Evolutionary conservation across 2,113 vertebrate genomes (phyloP), one percentile per base, ranked within the genome.

Genomic region (Grallaria varia): DNA sequence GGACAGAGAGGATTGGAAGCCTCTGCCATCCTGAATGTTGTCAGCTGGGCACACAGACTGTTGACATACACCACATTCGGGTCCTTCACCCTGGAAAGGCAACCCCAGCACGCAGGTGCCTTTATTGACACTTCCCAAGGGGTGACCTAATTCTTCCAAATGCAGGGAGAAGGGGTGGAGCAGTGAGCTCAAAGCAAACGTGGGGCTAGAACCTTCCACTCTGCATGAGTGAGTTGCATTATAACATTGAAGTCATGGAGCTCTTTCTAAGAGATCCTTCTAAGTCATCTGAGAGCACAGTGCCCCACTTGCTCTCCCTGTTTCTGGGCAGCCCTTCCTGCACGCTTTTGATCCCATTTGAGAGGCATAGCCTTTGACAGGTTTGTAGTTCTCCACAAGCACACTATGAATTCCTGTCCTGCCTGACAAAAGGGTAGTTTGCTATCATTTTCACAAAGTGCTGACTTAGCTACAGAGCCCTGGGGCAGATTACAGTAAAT

Each of bases 401-500:
- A 71, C 30, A 4, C 28, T 75, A 42, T 6, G 49, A 56, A 79
- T 73, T 89, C 62, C 81, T 68, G 7, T 52, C 71, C 84, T 37
- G 42, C 78, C 62, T 69, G 67, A 45, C 44, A 55, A 75, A 40
- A 86, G 31, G 20, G 35, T 83, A 33, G 59, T 42, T 66, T 77
- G 55, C 71, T 67, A n/a, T 77, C 45, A 7, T 89, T 76, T 91
- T 85, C 87, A 88, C 63, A 53, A 44, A 4, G 13, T 45, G 59
- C 78, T 77, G 73, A 55, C 30, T 84, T 77, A 3, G 3, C 79
- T 74, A 4, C 20, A 74, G 59, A 88, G 90, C 90, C 75, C 62
- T 80, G 6, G 44, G 85, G 73, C 75, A 90, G 79, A 59, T 67
- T 49, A 67, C 72, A 47, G 87, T 66, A 71, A 56, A 92, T 89